A percentile compares a stretch with the other conserved stretches of the same genome.
Conservation (phyloP, 2,888 invertebrate genomes). For the Sinopyrophorus schimmeli region DNA sequence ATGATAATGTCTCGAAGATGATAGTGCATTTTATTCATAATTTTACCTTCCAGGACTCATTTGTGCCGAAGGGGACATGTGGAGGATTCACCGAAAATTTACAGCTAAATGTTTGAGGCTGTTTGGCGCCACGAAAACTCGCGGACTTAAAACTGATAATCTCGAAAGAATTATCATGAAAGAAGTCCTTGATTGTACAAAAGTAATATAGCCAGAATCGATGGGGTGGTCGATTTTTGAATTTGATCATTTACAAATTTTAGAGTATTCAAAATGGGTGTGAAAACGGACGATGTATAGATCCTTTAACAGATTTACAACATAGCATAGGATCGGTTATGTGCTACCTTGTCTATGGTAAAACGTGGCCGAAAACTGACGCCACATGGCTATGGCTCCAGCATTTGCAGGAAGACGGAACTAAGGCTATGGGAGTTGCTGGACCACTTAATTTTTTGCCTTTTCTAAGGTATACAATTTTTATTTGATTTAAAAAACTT, state of each 20-base stretch:
- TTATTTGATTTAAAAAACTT: background rate
- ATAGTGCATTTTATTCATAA: background rate
- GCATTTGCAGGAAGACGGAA: conserved; percentile 79
- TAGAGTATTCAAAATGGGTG: conserved; percentile 33
- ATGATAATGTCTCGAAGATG: too few relatives aligned
- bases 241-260: conserved; percentile 13
- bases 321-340: conserved; percentile 78
- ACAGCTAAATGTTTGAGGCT: conserved; percentile 71
- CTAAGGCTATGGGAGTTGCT: conserved; percentile 79
- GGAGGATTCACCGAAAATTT: conserved; percentile 82
- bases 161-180: conserved; percentile 68
- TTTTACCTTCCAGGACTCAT: conserved; percentile 68
- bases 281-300: conserved; percentile 42
- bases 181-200: conserved; percentile 65
- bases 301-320: conserved; percentile 62
- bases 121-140: conserved; percentile 71
- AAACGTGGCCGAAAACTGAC: conserved; percentile 69
- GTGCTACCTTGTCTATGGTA: conserved; percentile 78
- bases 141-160: conserved; percentile 61
- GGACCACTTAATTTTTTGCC: conserved; percentile 85
- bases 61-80: conserved; percentile 77
- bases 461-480: conserved; percentile 64
- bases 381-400: conserved; percentile 77
- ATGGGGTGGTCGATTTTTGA: background rate
- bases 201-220: conserved; percentile 52